phyloP scores from a whole-genome alignment of 2,113 vertebrate genomes.

The Bubo scandiacus region DNA sequence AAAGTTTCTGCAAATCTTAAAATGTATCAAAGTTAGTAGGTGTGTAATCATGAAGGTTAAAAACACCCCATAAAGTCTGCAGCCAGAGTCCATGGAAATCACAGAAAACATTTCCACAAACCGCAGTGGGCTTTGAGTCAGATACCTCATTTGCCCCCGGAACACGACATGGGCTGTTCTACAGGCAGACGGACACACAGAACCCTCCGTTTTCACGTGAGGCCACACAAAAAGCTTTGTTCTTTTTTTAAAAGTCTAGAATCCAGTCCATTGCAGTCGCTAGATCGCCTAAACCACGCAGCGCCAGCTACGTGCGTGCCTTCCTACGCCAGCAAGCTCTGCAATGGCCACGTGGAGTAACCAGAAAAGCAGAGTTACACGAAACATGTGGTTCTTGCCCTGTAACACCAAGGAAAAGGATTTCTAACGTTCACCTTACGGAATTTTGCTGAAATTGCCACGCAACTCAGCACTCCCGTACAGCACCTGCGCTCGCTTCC shows the following conservation, averaged over 20 bases:
- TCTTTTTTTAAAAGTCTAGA: background rate
- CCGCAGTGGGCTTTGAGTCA: background rate
- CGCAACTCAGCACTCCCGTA: rapidly evolving
- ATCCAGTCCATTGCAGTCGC: background rate
- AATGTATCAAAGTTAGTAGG: background rate
- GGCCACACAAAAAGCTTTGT: background rate
- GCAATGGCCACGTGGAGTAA: rapidly evolving
- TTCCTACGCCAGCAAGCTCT: background rate
- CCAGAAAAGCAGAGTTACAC: rapidly evolving
- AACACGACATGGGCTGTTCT: background rate
- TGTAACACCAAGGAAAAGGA: background rate
- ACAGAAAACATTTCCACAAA: background rate
- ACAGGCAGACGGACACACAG: no score
- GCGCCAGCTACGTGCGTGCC: rapidly evolving
- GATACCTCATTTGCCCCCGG: background rate
- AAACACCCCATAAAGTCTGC: background rate
- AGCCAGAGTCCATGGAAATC: background rate
- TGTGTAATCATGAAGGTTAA: background rate
- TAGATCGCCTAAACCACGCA: rapidly evolving
- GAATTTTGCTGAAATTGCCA: background rate
- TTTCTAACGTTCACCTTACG: rapidly evolving
- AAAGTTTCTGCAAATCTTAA: background rate
- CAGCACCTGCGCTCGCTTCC: background rate
- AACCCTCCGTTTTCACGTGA: rapidly evolving
- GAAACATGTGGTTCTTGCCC: background rate